A percentile compares a stretch with the other conserved stretches of the same genome.
phyloP scores from a whole-genome alignment of 2,888 invertebrate genomes.

The Lithophane leautieri region DNA sequence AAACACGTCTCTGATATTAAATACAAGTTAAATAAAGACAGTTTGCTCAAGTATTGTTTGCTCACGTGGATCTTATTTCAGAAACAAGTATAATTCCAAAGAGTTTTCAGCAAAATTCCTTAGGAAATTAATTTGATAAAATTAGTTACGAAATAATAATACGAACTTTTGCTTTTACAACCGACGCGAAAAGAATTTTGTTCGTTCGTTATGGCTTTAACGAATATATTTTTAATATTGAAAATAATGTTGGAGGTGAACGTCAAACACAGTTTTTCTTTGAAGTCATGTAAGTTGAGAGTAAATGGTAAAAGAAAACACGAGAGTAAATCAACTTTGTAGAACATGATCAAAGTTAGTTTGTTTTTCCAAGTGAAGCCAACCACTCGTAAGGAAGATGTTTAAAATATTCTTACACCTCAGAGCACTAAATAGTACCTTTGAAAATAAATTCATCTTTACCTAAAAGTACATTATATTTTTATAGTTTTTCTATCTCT shows the following conservation, averaged over 20 bases:
- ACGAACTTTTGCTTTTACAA: constrained; percentile 74
- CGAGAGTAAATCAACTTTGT: constrained; percentile 29
- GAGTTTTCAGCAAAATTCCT: constrained; percentile 79
- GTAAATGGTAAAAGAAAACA: constrained; percentile 8
- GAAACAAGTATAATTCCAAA: constrained; percentile 84
- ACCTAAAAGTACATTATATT: not conserved
- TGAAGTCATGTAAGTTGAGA: not conserved
- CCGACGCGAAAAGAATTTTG: constrained; percentile 75
- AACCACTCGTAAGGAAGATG: not conserved
- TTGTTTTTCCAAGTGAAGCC: constrained; percentile 3
- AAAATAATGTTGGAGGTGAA: constrained; percentile 23
- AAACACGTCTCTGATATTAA: constrained; percentile 87
- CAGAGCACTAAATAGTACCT: constrained; percentile 8
- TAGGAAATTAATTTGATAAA: constrained; percentile 84
- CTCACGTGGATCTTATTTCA: constrained; percentile 82
- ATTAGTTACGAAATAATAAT: constrained; percentile 80
- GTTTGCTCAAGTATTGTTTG: constrained; percentile 81
- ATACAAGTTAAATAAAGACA: constrained; percentile 88
- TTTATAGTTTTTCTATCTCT: constrained; percentile 3
- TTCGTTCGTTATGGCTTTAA: constrained; percentile 66
- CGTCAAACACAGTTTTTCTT: constrained; percentile 27
- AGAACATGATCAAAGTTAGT: constrained; percentile 36
- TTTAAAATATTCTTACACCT: constrained; percentile 5
- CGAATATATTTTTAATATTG: constrained; percentile 49
- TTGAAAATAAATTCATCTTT: constrained; percentile 3